A percentile compares a stretch with the other conserved stretches of the same genome.
These are phyloP conservation scores for Pseudochirops corinnae DNA, from an alignment of 2,797 vertebrate species.

Conservation along the genomic window DNA sequence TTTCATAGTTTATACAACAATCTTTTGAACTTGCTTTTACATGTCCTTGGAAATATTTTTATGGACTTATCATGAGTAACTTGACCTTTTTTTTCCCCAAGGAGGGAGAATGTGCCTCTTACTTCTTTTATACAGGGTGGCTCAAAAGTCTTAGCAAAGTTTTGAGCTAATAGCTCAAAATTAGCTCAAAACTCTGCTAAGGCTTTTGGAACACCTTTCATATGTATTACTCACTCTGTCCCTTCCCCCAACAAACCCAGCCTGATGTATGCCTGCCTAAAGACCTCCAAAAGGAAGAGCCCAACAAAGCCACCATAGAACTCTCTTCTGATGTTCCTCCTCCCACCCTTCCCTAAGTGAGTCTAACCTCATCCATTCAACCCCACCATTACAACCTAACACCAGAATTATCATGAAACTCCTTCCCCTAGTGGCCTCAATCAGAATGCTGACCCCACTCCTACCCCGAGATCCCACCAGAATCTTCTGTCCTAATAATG, in stretches of 20 bases:
- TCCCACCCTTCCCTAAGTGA: neutral
- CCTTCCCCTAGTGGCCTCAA: neutral
- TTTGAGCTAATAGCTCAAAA: neutral
- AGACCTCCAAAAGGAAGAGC: neutral
- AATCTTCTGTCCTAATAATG: neutral
- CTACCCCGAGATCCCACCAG: neutral
- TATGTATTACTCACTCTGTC: neutral
- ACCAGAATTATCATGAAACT: neutral
- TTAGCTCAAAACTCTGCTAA: neutral
- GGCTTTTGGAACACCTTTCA: neutral
- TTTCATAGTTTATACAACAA: neutral
- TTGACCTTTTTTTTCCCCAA: neutral
- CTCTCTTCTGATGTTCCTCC: neutral
- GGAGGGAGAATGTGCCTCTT: neutral
- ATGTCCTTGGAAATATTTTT: neutral
- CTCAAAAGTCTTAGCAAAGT: neutral
- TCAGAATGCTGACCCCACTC: neutral
- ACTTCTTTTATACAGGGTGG: neutral
- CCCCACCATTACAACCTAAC: neutral
- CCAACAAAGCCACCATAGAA: neutral
- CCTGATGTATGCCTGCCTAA: neutral
- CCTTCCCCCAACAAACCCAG: neutral
- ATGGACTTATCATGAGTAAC: neutral
- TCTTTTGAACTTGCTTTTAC: neutral
- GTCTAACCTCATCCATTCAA: neutral